Base-by-base conservation (phyloP, 2,888 invertebrate genomes). In the Machimus atricapillus region DNA sequence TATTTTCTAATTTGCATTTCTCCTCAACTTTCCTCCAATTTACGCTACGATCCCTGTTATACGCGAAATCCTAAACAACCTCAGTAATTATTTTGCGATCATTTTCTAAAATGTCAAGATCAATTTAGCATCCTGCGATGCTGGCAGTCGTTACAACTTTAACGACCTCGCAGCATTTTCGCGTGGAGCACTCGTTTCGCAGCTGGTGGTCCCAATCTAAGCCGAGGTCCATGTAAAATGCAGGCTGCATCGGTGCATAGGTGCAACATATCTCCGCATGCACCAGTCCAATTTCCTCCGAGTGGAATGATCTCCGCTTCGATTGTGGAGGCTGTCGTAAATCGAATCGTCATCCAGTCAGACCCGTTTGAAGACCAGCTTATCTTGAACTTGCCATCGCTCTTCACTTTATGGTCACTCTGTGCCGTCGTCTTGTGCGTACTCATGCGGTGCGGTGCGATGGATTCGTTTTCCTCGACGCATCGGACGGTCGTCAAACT, bases 351-450 rank as follows among this genome's bases (percentile, higher is more conserved):
- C 66, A 66, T 27, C 66, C 66, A 66, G 66, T 66, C 76, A 40
- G 76, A 76, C 78, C 23, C 78, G 78, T 78, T 78, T 78, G 14
- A 40, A 37, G 23, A 46, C 46, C 19, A 23, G 43, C 23, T 46
- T 78, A 78, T 78, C 78, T 78, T 78, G 78, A 78, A 78, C 78
- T 78, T 78, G 78, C 46, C 46, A 46, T 78, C 78, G 23, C n/a
- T n/a, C 37, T 34, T 37, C 40, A 34, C 14, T 76, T 34, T 76
- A 76, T 37, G 76, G 76, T 76, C 76, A 76, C n/a, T 37, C n/a
- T 66, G 66, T 66, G 66, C 23, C 27, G n/a, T 43, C 27, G n/a
- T 43, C 23, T n/a, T 23, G 40, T n/a, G 78, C 78, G 37, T 40
- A 40, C 40, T 12, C 40, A 40, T 40, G 40, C 40, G 12, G 9